Conservation (phyloP, 2,888 invertebrate genomes). For the Chymomyza fuscimana region DNA sequence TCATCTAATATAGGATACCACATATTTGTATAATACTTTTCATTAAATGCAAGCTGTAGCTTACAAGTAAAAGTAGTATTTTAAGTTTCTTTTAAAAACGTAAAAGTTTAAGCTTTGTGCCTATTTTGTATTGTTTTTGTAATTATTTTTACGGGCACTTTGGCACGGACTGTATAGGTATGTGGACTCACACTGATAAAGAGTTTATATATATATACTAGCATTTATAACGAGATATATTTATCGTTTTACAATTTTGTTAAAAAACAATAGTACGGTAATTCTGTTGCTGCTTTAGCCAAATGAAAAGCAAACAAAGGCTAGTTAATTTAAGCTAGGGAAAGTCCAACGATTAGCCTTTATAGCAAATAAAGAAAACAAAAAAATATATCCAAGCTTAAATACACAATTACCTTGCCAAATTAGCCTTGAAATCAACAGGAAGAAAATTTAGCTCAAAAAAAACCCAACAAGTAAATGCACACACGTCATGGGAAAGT, state of each 20-base stretch:
- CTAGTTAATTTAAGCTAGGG: too few species aligned
- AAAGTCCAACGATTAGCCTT: neutral
- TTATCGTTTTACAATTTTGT: neutral
- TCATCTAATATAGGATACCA: too few species aligned
- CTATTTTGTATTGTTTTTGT: too few species aligned
- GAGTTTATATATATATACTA: neutral
- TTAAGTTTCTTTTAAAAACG: too few species aligned
- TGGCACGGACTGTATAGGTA: too few species aligned
- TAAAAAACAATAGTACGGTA: neutral
- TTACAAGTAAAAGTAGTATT: too few species aligned
- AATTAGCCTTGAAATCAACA: constrained; percentile 18
- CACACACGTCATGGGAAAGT: constrained; percentile 16
- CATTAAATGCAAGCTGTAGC: too few species aligned
- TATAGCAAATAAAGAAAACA: neutral
- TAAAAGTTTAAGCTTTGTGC: too few species aligned
- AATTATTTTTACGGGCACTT: too few species aligned
- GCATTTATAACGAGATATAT: neutral
- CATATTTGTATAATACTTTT: too few species aligned
- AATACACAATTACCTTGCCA: neutral
- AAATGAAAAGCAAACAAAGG: neutral
- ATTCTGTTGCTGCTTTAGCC: too few species aligned
- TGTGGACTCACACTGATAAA: too few species aligned
- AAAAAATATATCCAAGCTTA: neutral
- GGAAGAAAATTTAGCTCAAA: constrained; percentile 9
- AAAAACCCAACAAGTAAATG: constrained; percentile 20